Conservation (phyloP, 1,140 invertebrate genomes). For the Trachymyrmex cornetzi region DNA sequence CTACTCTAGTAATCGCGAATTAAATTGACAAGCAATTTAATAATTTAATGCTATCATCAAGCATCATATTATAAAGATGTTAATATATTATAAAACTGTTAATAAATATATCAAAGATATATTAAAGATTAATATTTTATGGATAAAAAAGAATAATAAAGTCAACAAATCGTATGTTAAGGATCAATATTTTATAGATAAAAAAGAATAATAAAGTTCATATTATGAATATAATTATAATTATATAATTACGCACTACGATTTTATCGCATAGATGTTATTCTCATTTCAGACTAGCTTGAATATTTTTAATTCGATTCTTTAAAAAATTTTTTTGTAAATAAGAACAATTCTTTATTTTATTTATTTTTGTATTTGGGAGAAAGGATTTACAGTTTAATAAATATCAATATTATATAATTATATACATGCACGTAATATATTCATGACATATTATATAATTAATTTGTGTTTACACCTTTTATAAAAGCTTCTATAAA, state of each 20-base stretch:
- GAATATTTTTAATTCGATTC: background rate
- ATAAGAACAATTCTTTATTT: background rate
- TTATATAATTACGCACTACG: background rate
- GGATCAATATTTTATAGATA: background rate
- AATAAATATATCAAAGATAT: too few relatives aligned
- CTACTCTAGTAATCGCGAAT: too few relatives aligned
- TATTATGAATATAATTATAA: background rate
- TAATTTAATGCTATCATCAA: too few relatives aligned
- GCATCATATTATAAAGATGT: too few relatives aligned
- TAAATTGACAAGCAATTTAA: too few relatives aligned
- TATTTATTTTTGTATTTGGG: background rate
- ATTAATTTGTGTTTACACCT: background rate
- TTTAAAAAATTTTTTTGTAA: background rate
- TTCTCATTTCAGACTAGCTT: background rate
- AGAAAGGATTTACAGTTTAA: background rate
- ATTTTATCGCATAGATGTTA: background rate
- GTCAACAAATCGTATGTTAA: background rate
- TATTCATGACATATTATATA: background rate
- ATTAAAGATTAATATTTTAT: too few relatives aligned
- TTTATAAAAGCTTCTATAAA: background rate
- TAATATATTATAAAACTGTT: too few relatives aligned
- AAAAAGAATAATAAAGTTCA: background rate
- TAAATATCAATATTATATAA: background rate
- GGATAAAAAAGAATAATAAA: too few relatives aligned
- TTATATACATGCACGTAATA: background rate